These are phyloP conservation scores for Sminthurides bifidus DNA, from an alignment of 1,140 invertebrate species.

Conservation along the genomic window DNA sequence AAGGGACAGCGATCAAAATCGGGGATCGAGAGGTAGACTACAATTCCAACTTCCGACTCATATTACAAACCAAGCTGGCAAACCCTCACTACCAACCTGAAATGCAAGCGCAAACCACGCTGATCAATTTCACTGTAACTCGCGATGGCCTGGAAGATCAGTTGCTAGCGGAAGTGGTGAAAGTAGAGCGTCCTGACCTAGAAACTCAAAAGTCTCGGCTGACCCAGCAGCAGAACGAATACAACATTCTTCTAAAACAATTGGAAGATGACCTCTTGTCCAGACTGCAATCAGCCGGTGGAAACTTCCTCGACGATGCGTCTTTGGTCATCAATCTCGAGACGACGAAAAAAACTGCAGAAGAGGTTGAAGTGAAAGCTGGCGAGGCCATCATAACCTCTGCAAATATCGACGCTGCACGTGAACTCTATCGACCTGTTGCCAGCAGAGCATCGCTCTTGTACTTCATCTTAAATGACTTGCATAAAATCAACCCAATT, in stretches of 20 bases:
- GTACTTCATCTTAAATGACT: constrained; percentile 93
- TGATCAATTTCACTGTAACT: constrained; percentile 96
- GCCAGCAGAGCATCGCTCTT: constrained; percentile 79
- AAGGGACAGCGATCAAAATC: constrained; percentile 88
- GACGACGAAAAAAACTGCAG: constrained; percentile 85
- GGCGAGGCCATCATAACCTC: constrained; percentile 80
- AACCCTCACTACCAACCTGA: constrained; percentile 36
- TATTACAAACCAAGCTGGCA: constrained; percentile 83
- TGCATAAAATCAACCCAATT: constrained; percentile 92
- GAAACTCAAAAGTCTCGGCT: constrained; percentile 70
- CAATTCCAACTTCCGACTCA: constrained; percentile 66
- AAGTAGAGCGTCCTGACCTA: constrained; percentile 87
- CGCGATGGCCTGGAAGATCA: constrained; percentile 92
- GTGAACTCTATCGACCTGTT: constrained; percentile 78
- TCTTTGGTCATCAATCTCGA: constrained; percentile 89
- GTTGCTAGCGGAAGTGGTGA: constrained; percentile 89
- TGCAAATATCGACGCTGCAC: constrained; percentile 77
- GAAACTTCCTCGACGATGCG: constrained; percentile 78
- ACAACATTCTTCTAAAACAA: constrained; percentile 85
- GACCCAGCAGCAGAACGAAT: constrained; percentile 91
- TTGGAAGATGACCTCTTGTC: constrained; percentile 86
- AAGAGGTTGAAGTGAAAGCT: constrained; percentile 81
- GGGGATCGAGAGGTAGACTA: constrained; percentile 95
- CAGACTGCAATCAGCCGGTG: constrained; percentile 80
- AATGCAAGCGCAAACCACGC: constrained; percentile 93